Evolutionary conservation across 2,888 invertebrate genomes (phyloP).

Genomic region (Synergus gifuensis): DNA sequence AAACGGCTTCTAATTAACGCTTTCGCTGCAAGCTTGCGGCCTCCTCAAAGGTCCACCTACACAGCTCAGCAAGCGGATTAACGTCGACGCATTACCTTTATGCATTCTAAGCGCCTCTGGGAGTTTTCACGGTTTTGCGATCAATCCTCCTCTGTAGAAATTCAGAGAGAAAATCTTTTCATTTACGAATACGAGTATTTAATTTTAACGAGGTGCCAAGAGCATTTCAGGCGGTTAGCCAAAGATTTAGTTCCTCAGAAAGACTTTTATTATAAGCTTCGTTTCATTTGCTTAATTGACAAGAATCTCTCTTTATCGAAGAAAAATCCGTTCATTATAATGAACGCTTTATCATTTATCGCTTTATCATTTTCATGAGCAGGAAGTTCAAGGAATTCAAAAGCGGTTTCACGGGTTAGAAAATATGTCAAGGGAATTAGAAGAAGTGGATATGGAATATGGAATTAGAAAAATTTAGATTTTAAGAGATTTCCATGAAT

Average conservation of each 20-base stretch:
- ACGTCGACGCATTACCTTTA: slow-evolving; percentile 58
- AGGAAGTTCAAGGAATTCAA: too few relatives aligned
- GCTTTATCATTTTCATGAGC: too few relatives aligned
- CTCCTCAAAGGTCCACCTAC: slow-evolving; percentile 62
- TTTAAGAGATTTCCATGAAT: too few relatives aligned
- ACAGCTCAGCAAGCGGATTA: slow-evolving; percentile 64
- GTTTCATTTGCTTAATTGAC: not conserved
- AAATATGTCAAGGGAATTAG: too few relatives aligned
- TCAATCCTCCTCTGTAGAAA: not conserved
- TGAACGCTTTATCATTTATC: too few relatives aligned
- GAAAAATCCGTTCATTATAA: not conserved
- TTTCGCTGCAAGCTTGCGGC: slow-evolving; percentile 60
- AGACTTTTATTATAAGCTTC: not conserved
- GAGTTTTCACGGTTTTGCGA: not conserved
- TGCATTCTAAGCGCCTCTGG: slow-evolving; percentile 23
- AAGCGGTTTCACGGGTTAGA: too few relatives aligned
- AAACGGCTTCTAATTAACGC: slow-evolving; percentile 71
- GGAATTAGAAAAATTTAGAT: too few relatives aligned
- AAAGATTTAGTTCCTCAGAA: not conserved
- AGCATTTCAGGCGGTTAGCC: not conserved
- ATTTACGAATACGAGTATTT: not conserved
- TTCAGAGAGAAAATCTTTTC: not conserved
- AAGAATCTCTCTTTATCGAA: not conserved
- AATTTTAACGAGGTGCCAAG: not conserved
- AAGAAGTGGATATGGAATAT: too few relatives aligned